Percentiles rank a stretch among this genome's conserved stretches.
Evolutionary conservation across 2,888 invertebrate genomes (phyloP).

Genomic region (Acleris emargana): DNA sequence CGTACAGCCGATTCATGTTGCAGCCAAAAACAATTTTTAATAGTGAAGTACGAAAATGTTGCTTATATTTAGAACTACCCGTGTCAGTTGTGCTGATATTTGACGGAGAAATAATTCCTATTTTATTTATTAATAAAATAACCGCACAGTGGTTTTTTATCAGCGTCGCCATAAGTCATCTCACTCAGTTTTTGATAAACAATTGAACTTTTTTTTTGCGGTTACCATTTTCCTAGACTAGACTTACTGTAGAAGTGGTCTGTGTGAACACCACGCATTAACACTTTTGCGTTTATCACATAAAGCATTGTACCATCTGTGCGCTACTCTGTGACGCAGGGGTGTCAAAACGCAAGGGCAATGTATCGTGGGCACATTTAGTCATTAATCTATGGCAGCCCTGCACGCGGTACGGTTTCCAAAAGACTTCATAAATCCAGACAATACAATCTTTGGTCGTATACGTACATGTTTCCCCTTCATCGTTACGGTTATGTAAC

Average conservation of each 20-base stretch:
- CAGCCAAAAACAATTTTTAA: background rate
- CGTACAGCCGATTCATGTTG: constrained; percentile 6
- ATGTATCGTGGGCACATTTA: constrained; percentile 29
- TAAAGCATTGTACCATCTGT: too few relatives aligned
- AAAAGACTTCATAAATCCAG: constrained; percentile 3
- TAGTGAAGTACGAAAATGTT: background rate
- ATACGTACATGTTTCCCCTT: background rate
- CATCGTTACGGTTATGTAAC: too few relatives aligned
- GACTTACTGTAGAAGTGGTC: too few relatives aligned
- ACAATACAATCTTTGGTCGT: background rate
- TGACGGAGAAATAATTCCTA: background rate
- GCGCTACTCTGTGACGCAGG: constrained; percentile 22
- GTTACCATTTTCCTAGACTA: too few relatives aligned
- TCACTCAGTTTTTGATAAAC: too few relatives aligned
- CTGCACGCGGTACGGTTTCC: constrained; percentile 1
- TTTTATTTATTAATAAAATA: too few relatives aligned
- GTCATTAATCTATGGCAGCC: constrained; percentile 33
- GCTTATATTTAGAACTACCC: background rate
- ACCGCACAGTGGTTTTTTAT: too few relatives aligned
- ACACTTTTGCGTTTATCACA: too few relatives aligned
- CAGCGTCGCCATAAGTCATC: too few relatives aligned
- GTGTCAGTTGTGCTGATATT: background rate
- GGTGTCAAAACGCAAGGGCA: constrained; percentile 26
- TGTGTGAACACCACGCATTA: too few relatives aligned
- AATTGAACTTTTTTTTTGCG: too few relatives aligned